Conservation (phyloP, 2,797 vertebrate species). For the Sus cebifrons region DNA sequence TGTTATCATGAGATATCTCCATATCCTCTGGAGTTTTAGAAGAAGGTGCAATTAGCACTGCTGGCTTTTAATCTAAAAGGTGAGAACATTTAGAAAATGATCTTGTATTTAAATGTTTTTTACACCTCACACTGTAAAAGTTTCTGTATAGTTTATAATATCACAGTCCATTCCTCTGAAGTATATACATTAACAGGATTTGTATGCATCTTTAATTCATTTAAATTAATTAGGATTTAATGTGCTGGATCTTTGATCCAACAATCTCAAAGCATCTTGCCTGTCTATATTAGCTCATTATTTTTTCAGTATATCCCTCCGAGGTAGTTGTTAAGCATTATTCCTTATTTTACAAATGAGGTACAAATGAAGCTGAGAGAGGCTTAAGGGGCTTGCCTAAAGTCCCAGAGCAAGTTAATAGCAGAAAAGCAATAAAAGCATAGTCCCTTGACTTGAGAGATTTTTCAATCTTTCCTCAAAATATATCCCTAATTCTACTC, state of each 20-base stretch:
- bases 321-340: conserved; percentile 78
- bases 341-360: conserved; percentile 78
- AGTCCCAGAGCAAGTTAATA: conserved; percentile 78
- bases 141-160: conserved; percentile 44
- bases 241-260: conserved; percentile 65
- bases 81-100: conserved; percentile 42
- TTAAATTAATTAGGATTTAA: conserved; percentile 75
- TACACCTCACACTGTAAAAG: neutral
- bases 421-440: conserved; percentile 78
- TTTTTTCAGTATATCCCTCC: conserved; percentile 63
- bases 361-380: conserved; percentile 73
- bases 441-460: conserved; percentile 49
- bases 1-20: neutral
- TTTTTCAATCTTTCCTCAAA: conserved; percentile 69
- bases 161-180: conserved; percentile 32
- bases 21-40: conserved; percentile 41
- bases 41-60: conserved; percentile 1
- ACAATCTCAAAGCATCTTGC: conserved; percentile 70
- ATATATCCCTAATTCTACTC: conserved; percentile 65
- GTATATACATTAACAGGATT: conserved; percentile 52
- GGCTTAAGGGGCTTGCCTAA: conserved; percentile 56
- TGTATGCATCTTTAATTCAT: conserved; percentile 71
- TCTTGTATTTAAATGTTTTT: conserved; percentile 64
- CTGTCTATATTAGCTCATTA: conserved; percentile 68
- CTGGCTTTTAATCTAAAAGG: conserved; percentile 58